Base-by-base conservation (phyloP, 2,888 invertebrate species). In the Drosophila subquinaria region DNA sequence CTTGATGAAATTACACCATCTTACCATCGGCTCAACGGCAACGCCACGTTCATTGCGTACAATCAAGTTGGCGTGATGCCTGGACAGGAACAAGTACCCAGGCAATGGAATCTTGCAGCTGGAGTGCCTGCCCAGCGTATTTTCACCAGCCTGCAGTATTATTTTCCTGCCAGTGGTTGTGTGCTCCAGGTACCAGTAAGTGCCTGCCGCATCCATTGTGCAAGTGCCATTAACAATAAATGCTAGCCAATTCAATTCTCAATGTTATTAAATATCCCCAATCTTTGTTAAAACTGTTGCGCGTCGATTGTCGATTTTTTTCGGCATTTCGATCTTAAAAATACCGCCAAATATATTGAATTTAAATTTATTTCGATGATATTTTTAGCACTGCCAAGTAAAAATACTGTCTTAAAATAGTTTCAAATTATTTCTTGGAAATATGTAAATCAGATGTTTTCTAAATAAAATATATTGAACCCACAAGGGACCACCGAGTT, bases 61-160 rank as follows among this genome's bases (percentile, higher is more conserved):
- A 10, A 60, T 59, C 9, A 92, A 69, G 13, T 88, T 77, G 0
- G 89, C 91, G 73, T 92, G 92, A 13, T 73, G 64, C 1, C 92
- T 73, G 0, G 92, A 92, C 0, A 91, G 71, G 62, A 63, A 92
- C 0, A 73, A 61, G 23, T 88, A 90, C 0, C 53, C 40, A 0
- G 36, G 27, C 4, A 90, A 50, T 0, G 73, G 57, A 20, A 85
- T 71, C 1, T 48, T 73, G 43, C 88, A 84, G 4, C 65, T 40
- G 0, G 91, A 80, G 52, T 89, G 86, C 0, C 92, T 77, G 0
- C 92, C 92, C 3, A 92, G 65, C 1, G 73, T 71, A 1, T 83
- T 90, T 0, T 73, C 60, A 5, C 92, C 92, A 4, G 17, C 2
- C 5, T 61, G 60, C 2, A 84, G 43, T 4, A 81, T 30, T 4